A percentile compares a stretch with the other conserved stretches of the same genome.
These are phyloP conservation scores for Anas bahamensis DNA, from an alignment of 2,797 vertebrate species.

Conservation along the genomic window DNA sequence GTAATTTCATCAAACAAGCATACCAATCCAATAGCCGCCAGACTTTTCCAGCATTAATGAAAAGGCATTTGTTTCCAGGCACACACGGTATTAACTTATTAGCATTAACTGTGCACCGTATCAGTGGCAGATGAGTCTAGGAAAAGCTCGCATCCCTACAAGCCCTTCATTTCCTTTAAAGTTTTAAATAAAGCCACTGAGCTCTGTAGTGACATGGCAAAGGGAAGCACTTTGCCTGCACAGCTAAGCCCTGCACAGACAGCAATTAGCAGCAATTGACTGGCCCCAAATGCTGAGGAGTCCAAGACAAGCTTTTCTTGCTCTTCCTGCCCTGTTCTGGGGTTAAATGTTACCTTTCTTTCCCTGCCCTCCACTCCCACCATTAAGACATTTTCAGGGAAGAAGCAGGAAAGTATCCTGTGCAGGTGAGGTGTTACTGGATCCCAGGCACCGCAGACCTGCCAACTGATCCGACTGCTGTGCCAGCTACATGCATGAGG, in stretches of 20 bases:
- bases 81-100: conserved; percentile 25
- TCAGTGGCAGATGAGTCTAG: conserved; percentile 12
- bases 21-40: neutral
- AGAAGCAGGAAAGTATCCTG: neutral
- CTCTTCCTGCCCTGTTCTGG: neutral
- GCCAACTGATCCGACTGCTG: accelerated
- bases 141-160: conserved; percentile 38
- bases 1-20: conserved; percentile 26
- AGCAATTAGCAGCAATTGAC: neutral
- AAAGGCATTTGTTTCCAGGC: conserved; percentile 51
- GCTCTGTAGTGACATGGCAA: conserved; percentile 28
- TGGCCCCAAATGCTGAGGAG: neutral
- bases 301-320: neutral
- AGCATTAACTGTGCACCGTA: neutral
- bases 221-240: neutral
- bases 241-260: neutral
- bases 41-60: conserved; percentile 6
- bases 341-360: neutral
- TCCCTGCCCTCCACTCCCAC: neutral
- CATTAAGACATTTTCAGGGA: neutral
- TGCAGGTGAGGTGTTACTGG: neutral
- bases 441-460: neutral
- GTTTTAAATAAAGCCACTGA: conserved; percentile 15
- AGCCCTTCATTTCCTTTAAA: neutral
- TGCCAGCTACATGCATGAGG: accelerated